A percentile compares a stretch with the other conserved stretches of the same genome.
Evolutionary conservation across 2,113 vertebrate species (phyloP).

Genomic region (Todiramphus saurophagus): DNA sequence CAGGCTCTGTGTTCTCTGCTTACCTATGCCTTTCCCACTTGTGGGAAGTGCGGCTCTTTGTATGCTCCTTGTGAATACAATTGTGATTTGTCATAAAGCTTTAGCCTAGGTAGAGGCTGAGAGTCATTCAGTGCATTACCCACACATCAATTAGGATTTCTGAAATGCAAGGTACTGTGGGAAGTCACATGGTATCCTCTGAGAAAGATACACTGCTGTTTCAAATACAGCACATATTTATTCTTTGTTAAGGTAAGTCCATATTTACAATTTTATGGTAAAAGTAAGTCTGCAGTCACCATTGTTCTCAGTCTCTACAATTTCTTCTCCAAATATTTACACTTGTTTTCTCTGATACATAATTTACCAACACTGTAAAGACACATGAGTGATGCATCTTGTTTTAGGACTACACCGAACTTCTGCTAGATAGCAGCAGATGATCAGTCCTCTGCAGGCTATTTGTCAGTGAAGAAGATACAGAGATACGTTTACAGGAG

Average conservation of each 20-base stretch:
- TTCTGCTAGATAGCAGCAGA: neutral
- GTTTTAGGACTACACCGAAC: neutral
- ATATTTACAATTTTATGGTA: neutral
- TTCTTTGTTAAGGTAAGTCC: neutral
- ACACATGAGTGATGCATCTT: neutral
- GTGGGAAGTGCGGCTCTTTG: neutral
- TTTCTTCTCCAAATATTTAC: conserved; percentile 15
- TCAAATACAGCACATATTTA: neutral
- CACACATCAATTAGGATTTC: neutral
- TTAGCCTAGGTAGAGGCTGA: neutral
- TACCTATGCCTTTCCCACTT: neutral
- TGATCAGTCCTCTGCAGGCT: neutral
- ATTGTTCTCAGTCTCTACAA: neutral
- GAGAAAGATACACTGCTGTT: neutral
- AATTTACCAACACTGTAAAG: neutral
- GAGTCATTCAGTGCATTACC: neutral
- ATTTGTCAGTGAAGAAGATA: neutral
- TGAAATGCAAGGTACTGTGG: neutral
- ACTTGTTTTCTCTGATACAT: neutral
- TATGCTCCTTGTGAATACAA: neutral
- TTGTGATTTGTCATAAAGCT: neutral
- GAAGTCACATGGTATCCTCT: neutral
- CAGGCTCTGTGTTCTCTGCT: neutral
- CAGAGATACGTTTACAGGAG: neutral
- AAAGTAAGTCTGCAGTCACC: neutral